A percentile compares a stretch with the other conserved stretches of the same genome.
Conservation (phyloP, 2,113 vertebrate genomes). For the Clarias gariepinus region DNA sequence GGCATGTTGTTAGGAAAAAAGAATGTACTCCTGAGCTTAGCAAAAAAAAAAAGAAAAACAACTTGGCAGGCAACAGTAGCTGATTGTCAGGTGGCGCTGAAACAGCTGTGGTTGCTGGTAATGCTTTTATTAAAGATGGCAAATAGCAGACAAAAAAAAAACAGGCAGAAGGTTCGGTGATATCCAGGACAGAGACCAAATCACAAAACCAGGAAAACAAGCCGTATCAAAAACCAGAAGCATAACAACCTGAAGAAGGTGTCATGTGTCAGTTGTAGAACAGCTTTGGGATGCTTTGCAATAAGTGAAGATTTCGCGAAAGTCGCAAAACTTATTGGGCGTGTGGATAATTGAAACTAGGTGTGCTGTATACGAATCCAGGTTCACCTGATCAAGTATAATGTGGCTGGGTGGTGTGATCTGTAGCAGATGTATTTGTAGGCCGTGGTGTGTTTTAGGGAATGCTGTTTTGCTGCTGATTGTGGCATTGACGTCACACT, state of each 20-base stretch:
- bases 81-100: not conserved
- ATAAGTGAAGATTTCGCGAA: too few relatives aligned
- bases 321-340: too few relatives aligned
- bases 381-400: not conserved
- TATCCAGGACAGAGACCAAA: not conserved
- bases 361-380: not conserved
- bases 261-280: not conserved
- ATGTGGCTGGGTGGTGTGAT: not conserved
- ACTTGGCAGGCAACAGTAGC: not conserved
- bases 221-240: not conserved
- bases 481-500: not conserved
- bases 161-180: not conserved
- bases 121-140: not conserved
- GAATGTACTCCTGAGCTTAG: not conserved
- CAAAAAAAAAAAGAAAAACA: not conserved
- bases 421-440: not conserved
- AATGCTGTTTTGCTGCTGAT: not conserved
- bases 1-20: slow-evolving; percentile 1
- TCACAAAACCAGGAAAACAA: not conserved
- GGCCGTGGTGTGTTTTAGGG: not conserved
- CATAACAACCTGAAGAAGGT: not conserved
- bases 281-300: not conserved
- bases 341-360: not conserved
- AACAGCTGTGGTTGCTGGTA: not conserved
- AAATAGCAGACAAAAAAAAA: not conserved